Conservation (phyloP, 2,797 vertebrate species). For the Coregonus ussuriensis region DNA sequence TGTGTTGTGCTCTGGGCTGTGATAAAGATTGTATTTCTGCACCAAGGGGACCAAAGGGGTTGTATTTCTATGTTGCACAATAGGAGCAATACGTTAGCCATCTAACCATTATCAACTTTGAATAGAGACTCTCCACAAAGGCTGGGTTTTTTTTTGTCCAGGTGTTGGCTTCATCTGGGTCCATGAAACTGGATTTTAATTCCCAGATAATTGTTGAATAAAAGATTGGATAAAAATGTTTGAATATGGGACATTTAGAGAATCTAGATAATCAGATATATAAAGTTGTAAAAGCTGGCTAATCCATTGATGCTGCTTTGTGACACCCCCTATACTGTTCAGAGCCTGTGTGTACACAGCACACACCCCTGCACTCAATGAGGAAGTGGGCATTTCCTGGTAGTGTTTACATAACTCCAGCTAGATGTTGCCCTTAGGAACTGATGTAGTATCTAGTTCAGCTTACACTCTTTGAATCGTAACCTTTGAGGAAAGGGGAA, state of each 20-base stretch:
- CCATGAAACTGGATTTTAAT: background rate
- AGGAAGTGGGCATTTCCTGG: slow-evolving; percentile 14
- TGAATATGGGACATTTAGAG: no score
- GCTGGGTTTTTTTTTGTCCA: no score
- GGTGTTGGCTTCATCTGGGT: no score
- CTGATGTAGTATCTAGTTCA: no score
- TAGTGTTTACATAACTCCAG: slow-evolving; percentile 1
- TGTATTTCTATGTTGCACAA: background rate
- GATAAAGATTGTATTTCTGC: background rate
- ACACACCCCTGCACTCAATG: slow-evolving; percentile 3
- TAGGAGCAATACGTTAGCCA: background rate
- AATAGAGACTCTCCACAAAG: background rate
- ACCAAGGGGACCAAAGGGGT: background rate
- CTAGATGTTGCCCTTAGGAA: no score
- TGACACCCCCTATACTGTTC: slow-evolving; percentile 5
- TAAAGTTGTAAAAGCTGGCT: background rate
- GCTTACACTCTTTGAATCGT: no score
- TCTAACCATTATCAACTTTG: background rate
- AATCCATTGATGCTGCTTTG: background rate
- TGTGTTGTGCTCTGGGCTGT: background rate
- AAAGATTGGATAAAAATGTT: no score
- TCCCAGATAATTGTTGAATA: no score
- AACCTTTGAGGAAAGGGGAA: no score
- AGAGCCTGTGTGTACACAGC: background rate
- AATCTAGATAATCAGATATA: no score